Evolutionary conservation across 2,888 invertebrate genomes (phyloP).

Genomic region (Cheilosia vernalis): DNA sequence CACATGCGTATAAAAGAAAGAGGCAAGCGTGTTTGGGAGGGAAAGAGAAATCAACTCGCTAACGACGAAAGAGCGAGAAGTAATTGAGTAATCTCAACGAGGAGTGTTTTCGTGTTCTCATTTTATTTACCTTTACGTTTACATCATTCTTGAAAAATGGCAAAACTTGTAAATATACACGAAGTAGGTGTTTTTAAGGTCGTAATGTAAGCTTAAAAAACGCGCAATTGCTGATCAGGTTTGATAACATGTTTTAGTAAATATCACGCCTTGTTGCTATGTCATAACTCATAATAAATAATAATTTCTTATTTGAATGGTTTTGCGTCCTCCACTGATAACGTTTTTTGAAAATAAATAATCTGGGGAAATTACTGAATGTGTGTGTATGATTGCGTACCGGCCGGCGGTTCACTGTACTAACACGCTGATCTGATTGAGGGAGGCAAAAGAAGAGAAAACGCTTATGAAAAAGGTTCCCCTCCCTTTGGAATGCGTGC

Average conservation of each 20-base stretch:
- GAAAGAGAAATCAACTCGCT: conserved; percentile 1
- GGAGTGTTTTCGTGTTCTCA: not conserved
- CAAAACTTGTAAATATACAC: not conserved
- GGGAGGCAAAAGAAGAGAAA: not conserved
- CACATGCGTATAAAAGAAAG: conserved; percentile 29
- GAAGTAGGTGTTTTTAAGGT: too few relatives aligned
- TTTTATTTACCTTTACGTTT: conserved; percentile 40
- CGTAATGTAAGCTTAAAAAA: not conserved
- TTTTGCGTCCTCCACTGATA: conserved; percentile 39
- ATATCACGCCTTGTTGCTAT: not conserved
- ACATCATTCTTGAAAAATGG: not conserved
- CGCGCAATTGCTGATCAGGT: not conserved
- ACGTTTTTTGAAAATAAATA: not conserved
- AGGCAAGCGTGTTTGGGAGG: conserved; percentile 26
- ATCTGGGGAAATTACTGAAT: not conserved
- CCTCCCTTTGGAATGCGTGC: conserved; percentile 1
- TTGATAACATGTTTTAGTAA: not conserved
- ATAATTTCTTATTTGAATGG: conserved; percentile 44
- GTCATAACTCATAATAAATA: not conserved
- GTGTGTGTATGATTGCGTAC: conserved; percentile 6
- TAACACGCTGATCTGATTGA: not conserved
- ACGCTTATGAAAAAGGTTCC: conserved; percentile 2
- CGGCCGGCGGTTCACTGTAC: conserved; percentile 54
- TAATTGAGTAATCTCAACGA: not conserved
- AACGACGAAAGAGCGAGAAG: not conserved